Base-by-base conservation (phyloP, 2,888 invertebrate species). In the Cephus spinipes region DNA sequence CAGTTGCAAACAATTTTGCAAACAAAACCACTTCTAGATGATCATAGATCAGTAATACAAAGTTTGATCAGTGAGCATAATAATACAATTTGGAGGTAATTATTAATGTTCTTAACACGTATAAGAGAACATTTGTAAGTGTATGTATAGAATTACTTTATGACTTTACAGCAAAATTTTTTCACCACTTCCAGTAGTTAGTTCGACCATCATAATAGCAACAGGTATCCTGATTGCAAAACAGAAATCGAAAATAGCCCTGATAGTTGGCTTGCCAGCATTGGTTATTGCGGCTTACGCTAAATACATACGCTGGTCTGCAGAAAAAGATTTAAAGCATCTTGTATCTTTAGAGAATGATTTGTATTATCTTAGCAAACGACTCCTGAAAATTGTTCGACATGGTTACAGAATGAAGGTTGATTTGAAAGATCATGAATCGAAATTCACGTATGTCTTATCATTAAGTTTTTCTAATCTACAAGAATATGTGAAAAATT, bases 21-120 rank as follows among this genome's bases (percentile, higher is more conserved):
- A 77, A 75, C 88, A 11, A 83, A 90, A 77, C 80, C 86, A 76
- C 85, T 91, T 15, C 82, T 91, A 36, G 88, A 87, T 76, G 91
- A 91, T 83, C 91, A 91, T 83, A 84, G 85, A 55, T 79, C 68
- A 32, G 76, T 74, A 9, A 86, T 91, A 79, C 78, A 84, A 75
- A 83, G 77, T 55, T 84, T 87, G 4, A 11, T 86, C 71, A 75
- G 82, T 11, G 79, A 84, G 40, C 74, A 82, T 77, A 34, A 77
- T 12, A 55, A 74, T 74, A 79, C 78, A 36, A 76, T 75, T 68
- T 82, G 78, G 76, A 82, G 78, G 88, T 83, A 79, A 81, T 81
- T 81, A 76, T 76, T 69, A 9, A 69, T 34, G 1, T 40, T 40
- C 15, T 40, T 40, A 0, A 15, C 40, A 40, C 1, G 1, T 40